These are phyloP conservation scores for Desoria tigrina DNA, from an alignment of 2,888 invertebrate species.

Conservation along the genomic window DNA sequence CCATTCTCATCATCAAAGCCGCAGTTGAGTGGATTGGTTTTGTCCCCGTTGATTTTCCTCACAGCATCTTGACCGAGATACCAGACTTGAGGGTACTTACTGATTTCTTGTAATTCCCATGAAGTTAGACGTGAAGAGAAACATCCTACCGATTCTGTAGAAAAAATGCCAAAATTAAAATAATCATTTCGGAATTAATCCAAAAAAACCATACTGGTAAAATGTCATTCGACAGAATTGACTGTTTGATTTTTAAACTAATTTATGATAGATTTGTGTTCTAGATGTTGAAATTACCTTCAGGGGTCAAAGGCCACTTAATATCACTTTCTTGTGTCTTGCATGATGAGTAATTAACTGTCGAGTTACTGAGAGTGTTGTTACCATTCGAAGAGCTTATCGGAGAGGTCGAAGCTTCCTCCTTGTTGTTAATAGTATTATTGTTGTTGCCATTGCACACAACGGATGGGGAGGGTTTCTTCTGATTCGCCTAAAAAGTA, in stretches of 20 bases:
- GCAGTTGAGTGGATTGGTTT: constrained; percentile 74
- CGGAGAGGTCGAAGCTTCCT: constrained; percentile 26
- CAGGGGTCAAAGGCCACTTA: constrained; percentile 53
- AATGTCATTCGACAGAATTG: no score
- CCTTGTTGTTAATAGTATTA: constrained; percentile 34
- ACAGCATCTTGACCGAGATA: constrained; percentile 82
- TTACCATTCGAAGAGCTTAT: constrained; percentile 30
- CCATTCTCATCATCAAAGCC: constrained; percentile 92
- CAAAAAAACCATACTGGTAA: no score
- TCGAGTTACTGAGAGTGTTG: constrained; percentile 40
- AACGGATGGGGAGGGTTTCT: constrained; percentile 44
- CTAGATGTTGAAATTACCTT: no score
- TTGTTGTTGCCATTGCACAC: constrained; percentile 35
- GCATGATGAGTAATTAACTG: constrained; percentile 33
- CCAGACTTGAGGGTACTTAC: constrained; percentile 91
- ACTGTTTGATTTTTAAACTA: no score
- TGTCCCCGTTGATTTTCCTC: constrained; percentile 77
- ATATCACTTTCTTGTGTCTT: constrained; percentile 51
- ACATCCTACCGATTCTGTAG: constrained; percentile 76
- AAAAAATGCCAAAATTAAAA: constrained; percentile 1
- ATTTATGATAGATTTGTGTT: no score
- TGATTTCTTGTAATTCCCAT: constrained; percentile 86
- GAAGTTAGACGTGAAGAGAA: constrained; percentile 82
- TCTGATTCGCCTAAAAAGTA: constrained; percentile 43
- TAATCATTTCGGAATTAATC: no score